Evolutionary conservation across 1,140 invertebrate genomes (phyloP).

Genomic region (Diorhabda sublineata): DNA sequence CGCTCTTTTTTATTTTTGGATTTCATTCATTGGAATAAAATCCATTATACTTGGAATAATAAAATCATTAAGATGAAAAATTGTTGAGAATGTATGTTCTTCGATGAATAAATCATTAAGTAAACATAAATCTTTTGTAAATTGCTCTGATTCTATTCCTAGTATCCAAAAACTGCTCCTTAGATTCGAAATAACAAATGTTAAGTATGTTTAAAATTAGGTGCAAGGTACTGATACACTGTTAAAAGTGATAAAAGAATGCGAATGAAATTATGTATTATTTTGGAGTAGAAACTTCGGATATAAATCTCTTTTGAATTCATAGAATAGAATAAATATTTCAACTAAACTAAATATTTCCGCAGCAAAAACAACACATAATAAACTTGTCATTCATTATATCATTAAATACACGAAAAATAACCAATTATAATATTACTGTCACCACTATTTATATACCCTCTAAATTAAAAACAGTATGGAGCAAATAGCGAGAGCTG

Average conservation of each 20-base stretch:
- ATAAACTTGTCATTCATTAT: no score
- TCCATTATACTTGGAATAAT: not conserved
- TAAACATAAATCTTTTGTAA: not conserved
- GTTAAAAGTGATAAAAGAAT: not conserved
- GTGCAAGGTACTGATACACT: not conserved
- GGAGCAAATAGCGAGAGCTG: no score
- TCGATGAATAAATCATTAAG: constrained; percentile 2
- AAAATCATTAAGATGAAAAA: constrained; percentile 1
- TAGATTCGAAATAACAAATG: not conserved
- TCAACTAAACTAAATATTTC: no score
- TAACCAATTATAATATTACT: no score
- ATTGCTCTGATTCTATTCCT: not conserved
- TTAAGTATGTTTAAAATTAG: not conserved
- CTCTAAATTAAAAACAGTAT: no score
- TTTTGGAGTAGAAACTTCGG: no score
- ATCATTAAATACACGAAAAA: no score
- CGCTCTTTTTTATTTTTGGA: not conserved
- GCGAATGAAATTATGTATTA: no score
- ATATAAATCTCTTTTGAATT: no score
- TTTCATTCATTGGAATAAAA: constrained; percentile 3
- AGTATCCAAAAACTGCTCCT: not conserved
- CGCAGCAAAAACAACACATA: no score
- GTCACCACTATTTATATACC: no score
- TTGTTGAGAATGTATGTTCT: not conserved
- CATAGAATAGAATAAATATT: no score